Base-by-base conservation (phyloP, 2,888 invertebrate species). In the Volucella inanis region DNA sequence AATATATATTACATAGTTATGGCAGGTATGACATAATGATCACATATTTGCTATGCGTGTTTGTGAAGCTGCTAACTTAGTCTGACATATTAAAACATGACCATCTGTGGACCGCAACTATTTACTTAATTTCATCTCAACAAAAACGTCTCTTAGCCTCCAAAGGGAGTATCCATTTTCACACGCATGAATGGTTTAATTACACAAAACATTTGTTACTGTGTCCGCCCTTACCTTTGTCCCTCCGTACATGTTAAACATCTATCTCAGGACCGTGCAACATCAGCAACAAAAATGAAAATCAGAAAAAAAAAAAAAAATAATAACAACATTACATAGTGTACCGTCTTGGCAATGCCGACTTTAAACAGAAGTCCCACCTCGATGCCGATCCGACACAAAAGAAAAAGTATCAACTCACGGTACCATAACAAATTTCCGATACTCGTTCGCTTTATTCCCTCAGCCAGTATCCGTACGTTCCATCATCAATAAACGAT, bases 151-250 rank as follows among this genome's bases (percentile, higher is more conserved):
- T 10, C n/a, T n/a, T n/a, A n/a, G 9, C 43, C 38, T 38, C 59
- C 50, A 59, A 68, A 50, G 57, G 50, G 74, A 83, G 68, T 75
- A 59, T 70, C 64, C 45, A 70, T 75, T 84, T 76, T 76, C 68
- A 81, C 85, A 85, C 85, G 85, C 81, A 72, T 76, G 81, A 85
- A 85, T 85, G 81, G 57, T 85, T 85, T 81, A 85, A 85, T 85
- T 85, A 85, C 75, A 80, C 65, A 76, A 45, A 80, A 68, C 76
- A 72, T 80, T 67, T 68, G 76, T 67, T 67, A 68, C 71, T 31
- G 31, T 31, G 31, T 31, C 31, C 31, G 70, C 75, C 61, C 64
- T 59, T 64, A 43, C 47, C 8, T 57, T 15, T 38, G 15, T 39
- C 4, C 70, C 8, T 2, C 14, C 31, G 14, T 47, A n/a, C 55